A percentile compares a stretch with the other conserved stretches of the same genome.
phyloP scores from a whole-genome alignment of 2,113 vertebrate genomes.

The Bujurquina vittata region DNA sequence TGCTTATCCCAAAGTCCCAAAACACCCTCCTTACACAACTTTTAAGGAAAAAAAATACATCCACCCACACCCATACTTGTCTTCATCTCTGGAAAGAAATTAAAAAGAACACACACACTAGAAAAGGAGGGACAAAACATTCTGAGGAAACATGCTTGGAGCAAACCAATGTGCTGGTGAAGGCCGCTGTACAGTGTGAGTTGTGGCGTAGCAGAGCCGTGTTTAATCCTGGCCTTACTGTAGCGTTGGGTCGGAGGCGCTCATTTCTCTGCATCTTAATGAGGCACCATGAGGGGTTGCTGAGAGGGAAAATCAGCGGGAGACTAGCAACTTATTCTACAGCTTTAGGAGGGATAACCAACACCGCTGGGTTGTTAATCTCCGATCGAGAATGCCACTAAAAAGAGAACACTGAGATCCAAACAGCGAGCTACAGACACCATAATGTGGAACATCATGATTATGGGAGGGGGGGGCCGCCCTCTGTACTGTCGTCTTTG shows the following conservation, averaged over 20 bases:
- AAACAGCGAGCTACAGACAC: neutral
- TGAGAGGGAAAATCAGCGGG: slow-evolving; percentile 68
- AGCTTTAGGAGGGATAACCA: slow-evolving; percentile 47
- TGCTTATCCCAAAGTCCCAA: slow-evolving; percentile 46
- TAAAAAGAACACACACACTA: neutral
- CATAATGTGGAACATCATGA: slow-evolving; percentile 5
- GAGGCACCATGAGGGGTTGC: slow-evolving; percentile 71
- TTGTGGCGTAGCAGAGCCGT: neutral
- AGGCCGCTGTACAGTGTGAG: slow-evolving; percentile 35
- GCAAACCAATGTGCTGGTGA: slow-evolving; percentile 25
- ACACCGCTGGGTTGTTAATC: slow-evolving; percentile 50
- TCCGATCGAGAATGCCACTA: slow-evolving; percentile 31
- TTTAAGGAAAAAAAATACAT: neutral
- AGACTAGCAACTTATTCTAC: slow-evolving; percentile 50
- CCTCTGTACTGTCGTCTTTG: neutral
- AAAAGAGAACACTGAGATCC: slow-evolving; percentile 18
- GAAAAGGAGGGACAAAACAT: slow-evolving; percentile 16
- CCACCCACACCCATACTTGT: neutral
- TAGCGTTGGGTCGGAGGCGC: slow-evolving; percentile 51
- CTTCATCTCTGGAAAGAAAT: slow-evolving; percentile 15
- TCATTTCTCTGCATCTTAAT: slow-evolving; percentile 73
- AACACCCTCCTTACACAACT: neutral
- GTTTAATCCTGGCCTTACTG: slow-evolving; percentile 43
- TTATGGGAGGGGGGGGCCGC: slow-evolving; percentile 25
- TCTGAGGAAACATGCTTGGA: slow-evolving; percentile 35